Evolutionary conservation across 2,113 vertebrate species (phyloP), one percentile per base, ranked within the genome.

Genomic region (Progne subis): DNA sequence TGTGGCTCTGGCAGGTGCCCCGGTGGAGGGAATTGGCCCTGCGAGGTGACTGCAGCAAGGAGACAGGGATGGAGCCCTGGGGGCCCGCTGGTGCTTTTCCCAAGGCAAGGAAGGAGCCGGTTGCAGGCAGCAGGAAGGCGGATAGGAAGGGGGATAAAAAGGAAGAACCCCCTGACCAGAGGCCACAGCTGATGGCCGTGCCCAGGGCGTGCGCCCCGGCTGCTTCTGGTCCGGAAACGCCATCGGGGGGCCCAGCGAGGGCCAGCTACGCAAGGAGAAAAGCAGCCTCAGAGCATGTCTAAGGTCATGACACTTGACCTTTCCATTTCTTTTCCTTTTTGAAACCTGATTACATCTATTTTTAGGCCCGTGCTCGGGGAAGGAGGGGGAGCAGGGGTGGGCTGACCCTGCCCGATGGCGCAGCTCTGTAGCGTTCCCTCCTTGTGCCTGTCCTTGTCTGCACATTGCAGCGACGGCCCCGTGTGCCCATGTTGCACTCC

Each of bases 291-390:
- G 90, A 95, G 95, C 92, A 91, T 47, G 89, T 43, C 96, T 81
- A 70, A 91, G 96, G 95, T 97, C 88, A 0, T 44, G 96, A 96
- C 96, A 95, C 88, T 79, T 18, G 88, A 97, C 96, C 96, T 92
- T 72, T 94, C 80, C 53, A 53, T 96, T 96, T 94, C 76, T 95
- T 92, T 95, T 95, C 76, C 78, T 96, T 96, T 97, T 96, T 97
- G 97, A 97, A 97, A 97, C 92, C 88, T 86, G 96, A 97, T 95
- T 96, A 97, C 63, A 0, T 75, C 96, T 96, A 96, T 96, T 96
- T 97, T 97, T 95, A 97, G 95, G 91, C 75, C 56, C 1, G 1
- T 92, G 86, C 68, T 65, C 6, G 9, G 72, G 86, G 88, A 86
- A 91, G 91, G 56, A 88, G 78, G n/a, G 57, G 74, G 83, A 91